Percentiles rank a stretch among this genome's conserved stretches.
phyloP scores from a whole-genome alignment of 2,113 vertebrate species.

The Mixornis gularis region DNA sequence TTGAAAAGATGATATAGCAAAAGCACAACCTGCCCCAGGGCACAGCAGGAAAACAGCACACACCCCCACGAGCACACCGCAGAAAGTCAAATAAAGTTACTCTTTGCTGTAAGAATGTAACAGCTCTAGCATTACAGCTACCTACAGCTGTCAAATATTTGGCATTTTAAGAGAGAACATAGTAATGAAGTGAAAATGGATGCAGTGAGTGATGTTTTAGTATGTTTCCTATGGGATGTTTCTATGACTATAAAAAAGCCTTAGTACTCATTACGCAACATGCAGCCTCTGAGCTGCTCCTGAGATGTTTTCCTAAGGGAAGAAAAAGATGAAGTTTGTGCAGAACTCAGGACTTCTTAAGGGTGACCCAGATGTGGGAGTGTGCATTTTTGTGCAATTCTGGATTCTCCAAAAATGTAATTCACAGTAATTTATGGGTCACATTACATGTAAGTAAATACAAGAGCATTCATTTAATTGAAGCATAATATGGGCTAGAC shows the following conservation, averaged over 20 bases:
- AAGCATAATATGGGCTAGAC: neutral
- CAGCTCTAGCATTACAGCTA: neutral
- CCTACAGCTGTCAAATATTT: neutral
- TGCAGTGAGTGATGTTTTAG: neutral
- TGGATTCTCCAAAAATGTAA: neutral
- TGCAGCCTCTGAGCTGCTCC: neutral
- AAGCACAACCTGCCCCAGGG: neutral
- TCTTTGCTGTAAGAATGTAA: neutral
- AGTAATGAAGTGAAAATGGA: neutral
- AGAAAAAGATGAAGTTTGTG: neutral
- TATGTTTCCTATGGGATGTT: neutral
- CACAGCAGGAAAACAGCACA: neutral
- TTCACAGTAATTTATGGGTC: neutral
- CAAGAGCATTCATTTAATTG: neutral
- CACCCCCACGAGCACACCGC: fast-evolving
- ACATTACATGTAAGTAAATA: neutral
- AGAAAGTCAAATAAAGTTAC: neutral
- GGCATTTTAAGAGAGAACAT: neutral
- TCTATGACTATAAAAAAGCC: neutral
- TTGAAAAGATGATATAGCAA: neutral
- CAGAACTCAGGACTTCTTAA: neutral
- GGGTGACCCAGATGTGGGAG: neutral
- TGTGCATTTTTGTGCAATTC: neutral
- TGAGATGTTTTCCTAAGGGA: neutral
- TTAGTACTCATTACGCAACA: neutral